Evolutionary conservation across 2,113 vertebrate genomes (phyloP), one percentile per base, ranked within the genome.

Genomic region (Eretmochelys imbricata): DNA sequence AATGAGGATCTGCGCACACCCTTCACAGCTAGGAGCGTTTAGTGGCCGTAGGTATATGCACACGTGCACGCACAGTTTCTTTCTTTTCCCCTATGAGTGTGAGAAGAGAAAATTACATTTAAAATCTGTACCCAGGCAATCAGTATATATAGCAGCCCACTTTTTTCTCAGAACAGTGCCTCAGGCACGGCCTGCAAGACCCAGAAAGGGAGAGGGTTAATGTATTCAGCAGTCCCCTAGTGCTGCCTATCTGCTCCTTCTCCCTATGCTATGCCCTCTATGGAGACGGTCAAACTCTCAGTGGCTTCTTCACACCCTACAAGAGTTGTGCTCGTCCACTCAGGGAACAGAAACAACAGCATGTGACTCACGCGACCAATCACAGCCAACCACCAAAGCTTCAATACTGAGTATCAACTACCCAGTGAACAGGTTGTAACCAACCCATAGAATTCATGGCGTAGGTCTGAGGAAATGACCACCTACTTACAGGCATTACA

Each of bases 111-210:
- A 97, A 98, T 95, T 84, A 94, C 93, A 95, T 93, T 93, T 95
- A 94, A 96, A 89, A 93, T 97, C 91, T 93, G 87, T 88, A 95
- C 92, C 84, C 95, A 87, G 59, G 75, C 72, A 89, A 96, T 97
- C 95, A 97, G 96, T 97, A 59, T 93, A 59, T 88, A 51, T 91
- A 93, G 82, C 85, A 97, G 92, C 83, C 95, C 95, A 91, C 79
- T 97, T 97, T 97, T 98, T 97, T 97, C 96, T 92, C 96, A 95
- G 96, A 97, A 98, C 42, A 65, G 89, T 0, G 82, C 93, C 92
- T 88, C 86, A 93, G 95, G 97, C 94, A 29, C 91, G 75, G 87
- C 86, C 89, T 83, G n/a, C 0, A 4, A 96, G 95, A 96, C 91
- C 96, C 91, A 96, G 86, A 97, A 89, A 97, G 85, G 17, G 49